A percentile compares a stretch with the other conserved stretches of the same genome.
Conservation (phyloP, 2,888 invertebrate species). For the Buathra laborator region DNA sequence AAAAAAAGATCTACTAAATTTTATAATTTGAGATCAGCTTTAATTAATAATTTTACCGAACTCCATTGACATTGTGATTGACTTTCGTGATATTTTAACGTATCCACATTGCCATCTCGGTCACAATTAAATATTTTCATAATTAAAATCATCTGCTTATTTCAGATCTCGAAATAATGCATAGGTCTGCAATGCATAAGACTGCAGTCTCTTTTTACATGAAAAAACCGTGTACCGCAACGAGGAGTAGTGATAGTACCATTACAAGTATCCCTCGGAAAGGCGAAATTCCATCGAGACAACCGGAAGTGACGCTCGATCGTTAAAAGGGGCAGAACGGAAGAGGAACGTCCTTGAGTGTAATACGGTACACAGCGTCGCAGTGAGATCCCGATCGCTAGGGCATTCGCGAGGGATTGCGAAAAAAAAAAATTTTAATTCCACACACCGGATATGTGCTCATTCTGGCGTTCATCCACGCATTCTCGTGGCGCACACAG, state of each 20-base stretch:
- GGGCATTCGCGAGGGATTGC: constrained; percentile 15
- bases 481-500: constrained; percentile 29
- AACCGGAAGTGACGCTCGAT: constrained; percentile 55
- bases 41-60: not conserved
- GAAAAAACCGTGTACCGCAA: not conserved
- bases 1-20: not conserved
- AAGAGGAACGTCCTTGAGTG: constrained; percentile 55
- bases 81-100: not conserved
- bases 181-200: not conserved
- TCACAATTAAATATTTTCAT: too few species aligned
- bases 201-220: too few species aligned
- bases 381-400: constrained; percentile 5
- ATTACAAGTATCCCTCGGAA: constrained; percentile 21
- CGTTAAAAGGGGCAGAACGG: constrained; percentile 44
- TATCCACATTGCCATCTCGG: not conserved
- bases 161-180: not conserved
- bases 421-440: constrained; percentile 44
- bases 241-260: not conserved
- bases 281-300: constrained; percentile 47
- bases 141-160: not conserved
- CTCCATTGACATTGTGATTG: not conserved
- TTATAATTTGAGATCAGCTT: not conserved
- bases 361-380: constrained; percentile 28
- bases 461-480: constrained; percentile 37
- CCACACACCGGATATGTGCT: constrained; percentile 54